phyloP scores from a whole-genome alignment of 2,888 invertebrate species.

The Agriopis aurantiaria region DNA sequence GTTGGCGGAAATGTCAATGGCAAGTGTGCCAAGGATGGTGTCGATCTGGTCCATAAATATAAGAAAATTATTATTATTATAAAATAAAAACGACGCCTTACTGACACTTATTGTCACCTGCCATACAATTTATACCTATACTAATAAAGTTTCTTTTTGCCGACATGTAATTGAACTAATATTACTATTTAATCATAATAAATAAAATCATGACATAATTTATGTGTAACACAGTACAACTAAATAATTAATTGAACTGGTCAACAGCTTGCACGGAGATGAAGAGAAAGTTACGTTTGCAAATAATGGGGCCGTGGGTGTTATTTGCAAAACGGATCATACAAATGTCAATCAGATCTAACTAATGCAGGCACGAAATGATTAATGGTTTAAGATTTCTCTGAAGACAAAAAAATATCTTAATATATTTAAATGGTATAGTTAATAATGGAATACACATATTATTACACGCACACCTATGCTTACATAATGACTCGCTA shows the following conservation, averaged over 20 bases:
- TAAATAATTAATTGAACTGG: slow-evolving; percentile 49
- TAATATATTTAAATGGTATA: neutral
- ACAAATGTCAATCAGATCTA: slow-evolving; percentile 58
- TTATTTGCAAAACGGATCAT: slow-evolving; percentile 66
- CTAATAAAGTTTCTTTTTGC: too few species aligned
- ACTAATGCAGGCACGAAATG: slow-evolving; percentile 47
- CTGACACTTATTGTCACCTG: neutral
- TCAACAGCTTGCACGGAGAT: slow-evolving; percentile 54
- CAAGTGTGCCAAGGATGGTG: slow-evolving; percentile 23
- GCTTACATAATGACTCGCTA: too few species aligned
- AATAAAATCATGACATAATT: slow-evolving; percentile 25
- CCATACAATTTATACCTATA: neutral
- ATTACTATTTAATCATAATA: neutral
- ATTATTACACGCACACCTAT: neutral
- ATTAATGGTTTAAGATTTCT: slow-evolving; percentile 32
- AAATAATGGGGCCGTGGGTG: slow-evolving; percentile 68
- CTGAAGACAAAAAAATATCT: slow-evolving; percentile 25
- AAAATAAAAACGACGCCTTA: neutral
- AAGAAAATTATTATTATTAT: neutral
- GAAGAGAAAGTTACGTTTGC: slow-evolving; percentile 68
- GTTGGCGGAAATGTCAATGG: slow-evolving; percentile 2
- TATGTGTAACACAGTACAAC: slow-evolving; percentile 38
- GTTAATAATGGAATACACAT: neutral
- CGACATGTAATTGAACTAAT: neutral
- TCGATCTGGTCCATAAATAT: slow-evolving; percentile 11